Evolutionary conservation across 2,113 vertebrate species (phyloP).

Genomic region (Calidris pugnax): DNA sequence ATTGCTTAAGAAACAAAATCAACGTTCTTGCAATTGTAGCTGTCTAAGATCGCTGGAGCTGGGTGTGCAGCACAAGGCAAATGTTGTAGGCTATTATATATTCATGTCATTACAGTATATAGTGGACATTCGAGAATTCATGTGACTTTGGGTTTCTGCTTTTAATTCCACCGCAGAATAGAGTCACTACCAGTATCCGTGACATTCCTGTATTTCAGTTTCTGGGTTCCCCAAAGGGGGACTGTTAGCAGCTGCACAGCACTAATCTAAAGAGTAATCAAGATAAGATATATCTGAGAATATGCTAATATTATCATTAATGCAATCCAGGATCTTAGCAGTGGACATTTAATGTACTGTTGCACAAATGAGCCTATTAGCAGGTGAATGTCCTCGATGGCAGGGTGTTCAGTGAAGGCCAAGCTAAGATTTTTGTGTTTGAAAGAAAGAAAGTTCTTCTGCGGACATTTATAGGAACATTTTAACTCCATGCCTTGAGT

Average conservation of each 20-base stretch:
- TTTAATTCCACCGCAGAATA: neutral
- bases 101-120: neutral
- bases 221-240: neutral
- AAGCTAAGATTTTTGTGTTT: neutral
- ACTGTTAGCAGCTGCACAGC: neutral
- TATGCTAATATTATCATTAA: neutral
- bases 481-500: neutral
- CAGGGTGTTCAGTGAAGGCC: neutral
- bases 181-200: neutral
- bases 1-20: neutral
- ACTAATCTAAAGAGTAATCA: neutral
- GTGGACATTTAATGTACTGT: neutral
- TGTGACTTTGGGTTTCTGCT: neutral
- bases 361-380: neutral
- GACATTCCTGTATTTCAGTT: neutral
- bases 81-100: neutral
- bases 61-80: neutral
- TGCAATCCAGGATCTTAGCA: neutral
- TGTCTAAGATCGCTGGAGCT: neutral
- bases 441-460: neutral
- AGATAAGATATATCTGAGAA: neutral
- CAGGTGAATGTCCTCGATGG: neutral
- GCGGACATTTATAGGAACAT: neutral
- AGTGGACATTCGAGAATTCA: neutral
- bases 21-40: neutral